Base-by-base conservation (phyloP, 2,888 invertebrate species). In the Drosophila incognita region DNA sequence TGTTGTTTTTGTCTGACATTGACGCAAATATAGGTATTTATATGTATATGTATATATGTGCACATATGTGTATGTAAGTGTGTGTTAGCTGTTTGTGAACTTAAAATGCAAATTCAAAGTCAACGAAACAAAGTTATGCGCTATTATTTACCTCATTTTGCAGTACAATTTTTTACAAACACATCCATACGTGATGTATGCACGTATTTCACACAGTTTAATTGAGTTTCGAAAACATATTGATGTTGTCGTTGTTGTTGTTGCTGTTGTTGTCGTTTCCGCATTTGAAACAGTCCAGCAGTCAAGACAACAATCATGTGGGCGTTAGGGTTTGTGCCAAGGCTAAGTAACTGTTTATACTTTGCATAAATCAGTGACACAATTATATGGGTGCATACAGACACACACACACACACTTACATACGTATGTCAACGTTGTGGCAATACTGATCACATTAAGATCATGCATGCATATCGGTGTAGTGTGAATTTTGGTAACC, bases 91-190 rank as follows among this genome's bases (percentile, higher is more conserved):
- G 79, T 69, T 81, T 69, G 66, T 80, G 75, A 81, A 81, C 72
- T 61, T 63, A 65, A 79, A 82, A 82, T 79, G 79, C 82, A 79
- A 80, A 80, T 82, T 80, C 69, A 80, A 80, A 79, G 69, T 80
- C 82, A 81, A 78, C 68, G 48, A 35, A 66, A 65, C 49, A 69
- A 64, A 68, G 62, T 75, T 61, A 57, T 76, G 49, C 48, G 62
- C 57, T 53, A 65, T 64, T 65, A 69, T 77, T 63, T 52, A 57
- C 27, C 56, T 54, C 29, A 52, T 27, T 64, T 78, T 79, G 61
- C 48, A 48, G 52, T 60, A 46, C 36, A 57, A 54, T 54, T 69
- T 33, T 38, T 21, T 51, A 56, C 53, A 76, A 33, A 62, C n/a
- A 53, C 5, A 52, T 13, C 21, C 24, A 52, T 10, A 27, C 48